Conservation (phyloP, 2,113 vertebrate species). For the Apodemus speciosus region DNA sequence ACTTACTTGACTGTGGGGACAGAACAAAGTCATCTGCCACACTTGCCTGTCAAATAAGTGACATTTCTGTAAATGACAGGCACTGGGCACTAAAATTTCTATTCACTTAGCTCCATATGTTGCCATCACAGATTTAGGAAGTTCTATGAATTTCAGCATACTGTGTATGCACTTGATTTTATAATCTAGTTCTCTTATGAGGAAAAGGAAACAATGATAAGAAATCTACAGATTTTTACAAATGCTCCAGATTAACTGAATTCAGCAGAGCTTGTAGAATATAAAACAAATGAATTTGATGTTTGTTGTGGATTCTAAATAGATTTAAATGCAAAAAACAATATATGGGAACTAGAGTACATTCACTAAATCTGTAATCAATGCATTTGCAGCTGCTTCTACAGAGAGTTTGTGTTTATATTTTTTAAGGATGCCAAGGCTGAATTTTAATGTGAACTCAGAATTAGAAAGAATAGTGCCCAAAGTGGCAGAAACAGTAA, state of each 20-base stretch:
- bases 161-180: background rate
- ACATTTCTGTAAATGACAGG: slow-evolving; percentile 13
- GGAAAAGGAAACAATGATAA: background rate
- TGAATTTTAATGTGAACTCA: slow-evolving; percentile 63
- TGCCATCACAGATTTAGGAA: slow-evolving; percentile 32
- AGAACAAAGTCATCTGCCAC: slow-evolving; percentile 68
- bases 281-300: background rate
- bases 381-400: slow-evolving; percentile 60
- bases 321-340: slow-evolving; percentile 9
- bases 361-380: slow-evolving; percentile 9
- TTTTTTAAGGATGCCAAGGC: slow-evolving; percentile 50
- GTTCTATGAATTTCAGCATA: background rate
- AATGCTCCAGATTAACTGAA: background rate
- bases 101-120: background rate
- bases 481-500: background rate
- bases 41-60: slow-evolving; percentile 41
- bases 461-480: slow-evolving; percentile 34
- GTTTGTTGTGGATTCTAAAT: background rate
- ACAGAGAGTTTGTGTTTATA: slow-evolving; percentile 53
- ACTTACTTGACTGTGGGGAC: slow-evolving; percentile 58
- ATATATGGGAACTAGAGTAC: background rate
- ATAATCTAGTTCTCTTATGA: background rate
- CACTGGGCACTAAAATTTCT: slow-evolving; percentile 25
- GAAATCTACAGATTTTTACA: background rate
- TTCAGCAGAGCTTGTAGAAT: background rate